Evolutionary conservation across 2,797 vertebrate species (phyloP), one percentile per base, ranked within the genome.

Genomic region (Spheniscus humboldti): DNA sequence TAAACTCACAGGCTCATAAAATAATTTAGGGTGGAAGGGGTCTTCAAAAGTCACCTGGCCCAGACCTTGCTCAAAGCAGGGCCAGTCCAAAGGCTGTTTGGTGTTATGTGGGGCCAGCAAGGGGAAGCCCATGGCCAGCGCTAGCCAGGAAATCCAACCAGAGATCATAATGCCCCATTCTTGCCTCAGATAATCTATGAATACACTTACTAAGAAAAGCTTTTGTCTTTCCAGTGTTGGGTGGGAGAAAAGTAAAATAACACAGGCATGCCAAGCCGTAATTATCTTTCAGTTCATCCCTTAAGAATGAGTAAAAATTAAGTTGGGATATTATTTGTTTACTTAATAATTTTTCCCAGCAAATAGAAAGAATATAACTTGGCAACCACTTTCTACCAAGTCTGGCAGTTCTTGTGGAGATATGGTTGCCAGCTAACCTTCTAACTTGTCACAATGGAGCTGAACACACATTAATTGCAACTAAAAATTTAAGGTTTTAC

Each of bases 191-290:
- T 71, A 82, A 68, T 77, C 56, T 68, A 37, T 82, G 84, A 87
- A 80, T 72, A 24, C 5, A 14, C 20, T 85, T 18, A 48, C 41
- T 57, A 69, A 88, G 64, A 68, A 90, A 91, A 89, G 25, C 56
- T 81, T 94, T 80, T 91, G 64, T 72, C 64, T 93, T 83, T 83
- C 18, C 25, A 77, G 30, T 56, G 35, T 30, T 89, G 45, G 37
- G 48, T 90, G 81, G 53, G 37, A 94, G 45, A 79, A 93, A 91
- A 89, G 24, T 53, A 87, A 89, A 97, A 88, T 35, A 89, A 66
- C 35, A 62, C 6, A 86, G 30, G 22, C 13, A 3, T 74, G 78
- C 84, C 75, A 92, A 93, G 41, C 13, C 17, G 5, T 92, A 86
- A 92, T 89, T 91, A 72, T 83, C 31, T 80, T 86, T 71, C 81